Percentiles rank a stretch among this genome's conserved stretches.
Conservation (phyloP, 2,888 invertebrate genomes). For the Lepetodrilus schrolli region DNA sequence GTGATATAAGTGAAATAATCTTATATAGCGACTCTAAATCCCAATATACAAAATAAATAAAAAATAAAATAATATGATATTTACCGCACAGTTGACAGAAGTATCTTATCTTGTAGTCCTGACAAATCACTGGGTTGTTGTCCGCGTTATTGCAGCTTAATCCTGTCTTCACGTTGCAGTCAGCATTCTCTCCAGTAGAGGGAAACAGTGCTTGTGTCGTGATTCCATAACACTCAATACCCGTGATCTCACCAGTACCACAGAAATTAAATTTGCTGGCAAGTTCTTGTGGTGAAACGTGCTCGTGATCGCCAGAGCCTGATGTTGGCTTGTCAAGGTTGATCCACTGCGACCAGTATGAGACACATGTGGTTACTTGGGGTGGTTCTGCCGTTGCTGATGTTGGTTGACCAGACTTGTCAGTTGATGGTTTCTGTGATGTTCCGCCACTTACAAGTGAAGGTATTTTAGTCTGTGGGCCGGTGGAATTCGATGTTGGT, state of each 20-base stretch:
- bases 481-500: not conserved
- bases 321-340: conserved; percentile 55
- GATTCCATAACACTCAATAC: conserved; percentile 60
- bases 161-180: conserved; percentile 80
- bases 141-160: conserved; percentile 79
- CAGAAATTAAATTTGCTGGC: conserved; percentile 47
- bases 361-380: not conserved
- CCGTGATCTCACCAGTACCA: conserved; percentile 56
- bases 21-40: too few species aligned
- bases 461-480: not conserved
- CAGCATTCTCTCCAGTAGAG: conserved; percentile 46
- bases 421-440: conserved; percentile 33
- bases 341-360: conserved; percentile 61
- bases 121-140: conserved; percentile 54
- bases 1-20: too few species aligned
- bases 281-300: conserved; percentile 21
- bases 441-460: conserved; percentile 20
- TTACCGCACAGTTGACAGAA: conserved; percentile 49
- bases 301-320: conserved; percentile 60
- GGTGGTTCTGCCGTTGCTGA: not conserved
- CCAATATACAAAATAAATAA: not conserved
- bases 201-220: not conserved
- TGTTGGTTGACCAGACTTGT: not conserved
- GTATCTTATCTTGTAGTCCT: conserved; percentile 66
- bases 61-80: not conserved